These are phyloP conservation scores for Acheta domesticus DNA, from an alignment of 2,888 invertebrate genomes.

Conservation along the genomic window DNA sequence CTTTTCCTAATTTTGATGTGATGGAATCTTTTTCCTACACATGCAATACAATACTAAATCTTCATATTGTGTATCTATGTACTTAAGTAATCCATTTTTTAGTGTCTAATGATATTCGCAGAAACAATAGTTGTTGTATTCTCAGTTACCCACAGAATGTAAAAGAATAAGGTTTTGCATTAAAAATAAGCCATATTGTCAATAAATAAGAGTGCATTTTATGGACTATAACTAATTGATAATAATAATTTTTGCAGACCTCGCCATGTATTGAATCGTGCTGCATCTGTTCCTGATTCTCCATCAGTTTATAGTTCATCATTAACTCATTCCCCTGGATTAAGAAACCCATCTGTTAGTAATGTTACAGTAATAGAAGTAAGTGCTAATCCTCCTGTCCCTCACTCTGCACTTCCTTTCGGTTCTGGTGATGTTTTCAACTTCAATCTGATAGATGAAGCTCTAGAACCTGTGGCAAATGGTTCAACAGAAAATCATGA, in stretches of 20 bases:
- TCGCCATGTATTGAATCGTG: slow-evolving; percentile 31
- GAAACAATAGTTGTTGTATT: too few species aligned
- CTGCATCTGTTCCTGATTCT: slow-evolving; percentile 33
- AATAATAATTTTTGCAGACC: slow-evolving; percentile 23
- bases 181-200: too few species aligned
- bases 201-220: too few species aligned
- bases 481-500: slow-evolving; percentile 37
- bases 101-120: too few species aligned
- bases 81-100: too few species aligned
- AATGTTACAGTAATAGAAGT: slow-evolving; percentile 42
- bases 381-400: slow-evolving; percentile 25
- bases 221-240: too few species aligned
- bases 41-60: too few species aligned
- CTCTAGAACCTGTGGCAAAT: slow-evolving; percentile 29
- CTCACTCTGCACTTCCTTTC: slow-evolving; percentile 28
- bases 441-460: slow-evolving; percentile 38
- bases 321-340: background rate
- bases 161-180: too few species aligned
- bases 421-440: slow-evolving; percentile 36
- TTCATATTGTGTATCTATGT: too few species aligned
- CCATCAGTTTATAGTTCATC: slow-evolving; percentile 26
- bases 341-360: background rate
- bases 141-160: too few species aligned
- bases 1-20: too few species aligned
- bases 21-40: too few species aligned